These are phyloP conservation scores for Hipparchia semele DNA, from an alignment of 2,888 invertebrate genomes.

Conservation along the genomic window DNA sequence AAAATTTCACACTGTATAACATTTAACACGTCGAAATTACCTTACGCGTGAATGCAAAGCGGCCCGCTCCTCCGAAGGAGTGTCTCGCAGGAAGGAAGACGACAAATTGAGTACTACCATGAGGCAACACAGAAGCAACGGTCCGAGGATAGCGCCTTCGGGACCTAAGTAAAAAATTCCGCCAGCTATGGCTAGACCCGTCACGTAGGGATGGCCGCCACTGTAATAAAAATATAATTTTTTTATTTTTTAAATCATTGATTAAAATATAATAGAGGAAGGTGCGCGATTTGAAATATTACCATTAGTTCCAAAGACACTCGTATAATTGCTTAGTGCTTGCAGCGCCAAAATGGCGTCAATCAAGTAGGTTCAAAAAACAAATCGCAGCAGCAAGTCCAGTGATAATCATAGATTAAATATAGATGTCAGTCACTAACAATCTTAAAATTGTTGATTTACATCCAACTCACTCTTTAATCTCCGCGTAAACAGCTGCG, in stretches of 20 bases:
- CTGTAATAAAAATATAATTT: constrained; percentile 67
- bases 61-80: constrained; percentile 85
- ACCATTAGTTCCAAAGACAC: too few relatives aligned
- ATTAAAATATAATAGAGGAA: too few relatives aligned
- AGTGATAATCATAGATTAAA: too few relatives aligned
- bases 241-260: too few relatives aligned
- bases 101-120: constrained; percentile 96
- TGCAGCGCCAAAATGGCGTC: too few relatives aligned
- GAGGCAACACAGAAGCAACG: constrained; percentile 95
- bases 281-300: too few relatives aligned
- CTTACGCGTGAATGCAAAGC: constrained; percentile 76
- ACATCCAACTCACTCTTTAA: constrained; percentile 90
- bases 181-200: constrained; percentile 98
- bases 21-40: constrained; percentile 54
- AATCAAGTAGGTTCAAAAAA: too few relatives aligned
- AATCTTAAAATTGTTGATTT: too few relatives aligned
- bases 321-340: too few relatives aligned
- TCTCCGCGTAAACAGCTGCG: constrained; percentile 97
- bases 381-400: too few relatives aligned
- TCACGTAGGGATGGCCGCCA: constrained; percentile 97
- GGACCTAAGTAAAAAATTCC: constrained; percentile 98
- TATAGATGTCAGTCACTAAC: too few relatives aligned
- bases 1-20: too few relatives aligned
- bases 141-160: constrained; percentile 98
- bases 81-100: constrained; percentile 86